phyloP scores from a whole-genome alignment of 2,888 invertebrate genomes.

The Xestia c-nigrum region DNA sequence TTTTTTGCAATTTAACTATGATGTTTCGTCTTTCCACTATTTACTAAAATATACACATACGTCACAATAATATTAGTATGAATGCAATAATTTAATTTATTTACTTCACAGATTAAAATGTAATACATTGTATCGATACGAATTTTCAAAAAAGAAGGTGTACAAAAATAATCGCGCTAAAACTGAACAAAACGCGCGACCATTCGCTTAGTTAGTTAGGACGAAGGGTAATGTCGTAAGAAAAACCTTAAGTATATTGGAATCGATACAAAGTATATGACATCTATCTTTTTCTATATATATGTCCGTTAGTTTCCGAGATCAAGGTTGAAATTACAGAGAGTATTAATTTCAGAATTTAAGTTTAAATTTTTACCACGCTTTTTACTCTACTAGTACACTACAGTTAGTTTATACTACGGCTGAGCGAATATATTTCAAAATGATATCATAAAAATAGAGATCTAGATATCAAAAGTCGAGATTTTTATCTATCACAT shows the following conservation, averaged over 20 bases:
- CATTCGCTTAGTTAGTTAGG: background rate
- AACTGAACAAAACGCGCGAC: background rate
- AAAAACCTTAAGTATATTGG: background rate
- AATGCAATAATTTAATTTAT: conserved; percentile 1
- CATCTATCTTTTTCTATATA: background rate
- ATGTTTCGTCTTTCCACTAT: background rate
- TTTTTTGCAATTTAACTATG: background rate
- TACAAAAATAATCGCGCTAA: background rate
- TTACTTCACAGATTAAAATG: background rate
- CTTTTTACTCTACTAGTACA: conserved; percentile 44
- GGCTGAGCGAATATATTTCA: conserved; percentile 57
- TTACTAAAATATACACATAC: background rate
- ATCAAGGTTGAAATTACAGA: conserved; percentile 34
- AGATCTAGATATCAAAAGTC: conserved; percentile 28
- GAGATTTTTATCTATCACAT: conserved; percentile 46
- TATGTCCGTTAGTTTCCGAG: conserved; percentile 32
- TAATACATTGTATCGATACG: background rate
- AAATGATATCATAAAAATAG: conserved; percentile 29
- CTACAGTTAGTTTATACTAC: conserved; percentile 51
- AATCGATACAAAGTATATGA: background rate
- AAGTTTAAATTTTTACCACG: conserved; percentile 15
- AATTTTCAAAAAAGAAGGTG: background rate
- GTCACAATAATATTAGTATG: conserved; percentile 2
- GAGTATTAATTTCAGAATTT: conserved; percentile 57
- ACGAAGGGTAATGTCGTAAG: background rate